Conservation (phyloP, 1,140 invertebrate species). For the Wiebesia pumilae region DNA sequence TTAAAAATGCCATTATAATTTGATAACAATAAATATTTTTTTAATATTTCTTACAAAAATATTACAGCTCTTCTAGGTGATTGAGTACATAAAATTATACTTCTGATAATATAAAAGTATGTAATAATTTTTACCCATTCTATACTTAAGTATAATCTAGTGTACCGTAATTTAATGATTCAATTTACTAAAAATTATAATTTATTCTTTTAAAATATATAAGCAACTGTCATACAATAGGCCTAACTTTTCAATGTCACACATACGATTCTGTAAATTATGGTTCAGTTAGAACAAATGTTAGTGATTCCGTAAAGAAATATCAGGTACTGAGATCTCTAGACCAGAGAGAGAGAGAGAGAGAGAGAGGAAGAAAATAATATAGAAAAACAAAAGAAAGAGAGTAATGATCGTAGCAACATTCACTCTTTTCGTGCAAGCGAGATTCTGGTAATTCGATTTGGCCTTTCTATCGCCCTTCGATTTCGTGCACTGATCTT, state of each 20-base stretch:
- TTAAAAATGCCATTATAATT: too few relatives aligned
- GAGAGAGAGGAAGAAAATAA: background rate
- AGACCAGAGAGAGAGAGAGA: background rate
- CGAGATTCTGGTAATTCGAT: constrained; percentile 65
- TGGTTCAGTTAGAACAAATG: background rate
- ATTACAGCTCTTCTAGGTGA: too few relatives aligned
- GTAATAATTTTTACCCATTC: too few relatives aligned
- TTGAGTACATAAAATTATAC: too few relatives aligned
- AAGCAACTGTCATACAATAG: too few relatives aligned
- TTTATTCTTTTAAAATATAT: too few relatives aligned
- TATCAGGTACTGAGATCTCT: background rate
- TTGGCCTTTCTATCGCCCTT: constrained; percentile 56
- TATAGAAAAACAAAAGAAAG: too few relatives aligned
- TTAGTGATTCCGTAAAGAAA: background rate
- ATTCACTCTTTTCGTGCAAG: background rate
- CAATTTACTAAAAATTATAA: too few relatives aligned
- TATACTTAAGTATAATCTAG: too few relatives aligned
- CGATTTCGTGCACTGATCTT: constrained; percentile 62
- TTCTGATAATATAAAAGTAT: too few relatives aligned
- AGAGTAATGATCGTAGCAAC: background rate
- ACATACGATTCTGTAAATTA: background rate
- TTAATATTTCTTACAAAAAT: too few relatives aligned
- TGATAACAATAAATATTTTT: background rate
- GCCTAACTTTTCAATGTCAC: background rate
- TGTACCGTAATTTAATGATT: too few relatives aligned